These are phyloP conservation scores for Riparia riparia DNA, from an alignment of 2,113 vertebrate species.

Conservation along the genomic window DNA sequence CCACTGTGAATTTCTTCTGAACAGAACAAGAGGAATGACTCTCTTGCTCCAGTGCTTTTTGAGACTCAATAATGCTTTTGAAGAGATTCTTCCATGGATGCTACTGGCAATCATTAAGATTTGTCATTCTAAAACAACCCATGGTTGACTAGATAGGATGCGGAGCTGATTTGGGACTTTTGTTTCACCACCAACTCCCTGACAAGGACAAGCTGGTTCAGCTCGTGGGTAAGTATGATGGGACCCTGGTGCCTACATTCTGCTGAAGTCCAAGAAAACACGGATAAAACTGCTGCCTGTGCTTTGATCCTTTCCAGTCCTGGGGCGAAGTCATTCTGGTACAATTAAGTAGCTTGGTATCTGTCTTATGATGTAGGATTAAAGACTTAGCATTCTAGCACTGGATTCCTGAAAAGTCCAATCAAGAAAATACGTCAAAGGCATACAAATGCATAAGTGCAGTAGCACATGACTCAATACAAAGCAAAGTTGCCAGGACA, in stretches of 20 bases:
- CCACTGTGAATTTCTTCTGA: background rate
- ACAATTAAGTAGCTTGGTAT: constrained; percentile 37
- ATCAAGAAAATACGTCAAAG: background rate
- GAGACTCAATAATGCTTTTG: background rate
- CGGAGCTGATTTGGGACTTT: background rate
- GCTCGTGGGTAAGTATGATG: background rate
- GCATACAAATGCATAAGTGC: background rate
- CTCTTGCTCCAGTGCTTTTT: background rate
- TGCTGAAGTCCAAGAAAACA: constrained; percentile 7
- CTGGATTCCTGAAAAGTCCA: constrained; percentile 28
- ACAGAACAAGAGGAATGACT: background rate
- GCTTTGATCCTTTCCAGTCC: background rate
- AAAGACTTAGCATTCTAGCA: background rate
- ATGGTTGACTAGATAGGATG: background rate
- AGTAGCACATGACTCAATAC: background rate
- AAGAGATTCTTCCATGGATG: background rate
- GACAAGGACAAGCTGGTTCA: background rate
- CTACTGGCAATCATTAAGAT: background rate
- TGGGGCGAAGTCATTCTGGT: constrained; percentile 10
- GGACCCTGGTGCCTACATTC: background rate
- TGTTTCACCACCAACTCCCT: background rate
- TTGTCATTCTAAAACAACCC: background rate
- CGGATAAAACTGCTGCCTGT: background rate
- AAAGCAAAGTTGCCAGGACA: constrained; percentile 17
- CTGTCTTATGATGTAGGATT: constrained; percentile 31